These are phyloP conservation scores for Galerucella calmariensis DNA, from an alignment of 2,888 invertebrate genomes.

Conservation along the genomic window DNA sequence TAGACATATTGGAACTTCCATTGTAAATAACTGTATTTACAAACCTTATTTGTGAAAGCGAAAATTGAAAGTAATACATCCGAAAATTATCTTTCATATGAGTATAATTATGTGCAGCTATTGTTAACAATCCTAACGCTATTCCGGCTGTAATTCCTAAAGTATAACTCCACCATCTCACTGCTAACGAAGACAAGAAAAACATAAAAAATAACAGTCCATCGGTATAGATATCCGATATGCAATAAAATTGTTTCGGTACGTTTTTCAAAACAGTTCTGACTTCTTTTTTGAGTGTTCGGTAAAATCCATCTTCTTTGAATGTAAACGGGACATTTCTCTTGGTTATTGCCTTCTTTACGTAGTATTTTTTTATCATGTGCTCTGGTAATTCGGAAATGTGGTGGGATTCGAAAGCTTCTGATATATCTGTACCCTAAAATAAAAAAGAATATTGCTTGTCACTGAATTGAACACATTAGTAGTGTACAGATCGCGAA, in stretches of 20 bases:
- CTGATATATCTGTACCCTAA: constrained; percentile 82
- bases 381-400: constrained; percentile 69
- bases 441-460: constrained; percentile 28
- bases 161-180: constrained; percentile 59
- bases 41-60: constrained; percentile 70
- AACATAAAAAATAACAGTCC: not conserved
- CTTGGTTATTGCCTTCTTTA: constrained; percentile 71
- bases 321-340: constrained; percentile 80
- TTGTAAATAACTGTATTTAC: not conserved
- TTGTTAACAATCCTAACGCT: constrained; percentile 65
- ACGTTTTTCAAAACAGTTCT: constrained; percentile 69
- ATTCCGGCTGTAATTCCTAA: constrained; percentile 68
- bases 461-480: too few relatives aligned
- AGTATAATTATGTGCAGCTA: constrained; percentile 80
- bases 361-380: constrained; percentile 73
- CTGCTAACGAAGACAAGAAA: constrained; percentile 55
- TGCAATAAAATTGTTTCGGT: constrained; percentile 58
- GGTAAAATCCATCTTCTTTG: constrained; percentile 78
- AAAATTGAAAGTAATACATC: constrained; percentile 81
- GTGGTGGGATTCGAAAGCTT: constrained; percentile 81
- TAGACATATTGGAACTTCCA: too few relatives aligned
- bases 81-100: constrained; percentile 81
- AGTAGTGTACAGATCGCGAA: too few relatives aligned
- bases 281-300: constrained; percentile 72
- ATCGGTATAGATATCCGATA: constrained; percentile 26